phyloP scores from a whole-genome alignment of 30 jellyfish, hydroid and myxozoan species.

The Aurelia aurita region DNA sequence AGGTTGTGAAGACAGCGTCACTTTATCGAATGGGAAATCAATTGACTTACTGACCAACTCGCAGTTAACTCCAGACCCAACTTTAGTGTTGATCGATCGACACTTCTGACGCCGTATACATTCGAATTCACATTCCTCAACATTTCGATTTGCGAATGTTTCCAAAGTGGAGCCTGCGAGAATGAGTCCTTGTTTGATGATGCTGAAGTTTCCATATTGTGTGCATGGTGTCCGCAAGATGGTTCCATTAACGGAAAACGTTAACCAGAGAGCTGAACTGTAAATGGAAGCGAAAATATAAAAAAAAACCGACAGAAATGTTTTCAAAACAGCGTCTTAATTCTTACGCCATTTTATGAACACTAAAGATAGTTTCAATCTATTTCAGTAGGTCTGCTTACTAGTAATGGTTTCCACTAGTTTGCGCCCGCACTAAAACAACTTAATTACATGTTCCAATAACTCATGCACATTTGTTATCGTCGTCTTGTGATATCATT shows the following conservation, averaged over 20 bases:
- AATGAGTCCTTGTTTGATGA: neutral
- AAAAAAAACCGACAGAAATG: too few species aligned
- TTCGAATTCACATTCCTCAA: slow-evolving; percentile 20
- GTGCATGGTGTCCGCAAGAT: slow-evolving; percentile 32
- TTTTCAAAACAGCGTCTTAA: too few species aligned
- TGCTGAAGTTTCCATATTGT: slow-evolving; percentile 46
- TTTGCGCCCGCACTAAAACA: too few species aligned
- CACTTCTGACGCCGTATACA: slow-evolving; percentile 9
- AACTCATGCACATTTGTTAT: too few species aligned
- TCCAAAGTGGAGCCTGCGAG: slow-evolving; percentile 13
- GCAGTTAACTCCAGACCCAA: slow-evolving; percentile 10
- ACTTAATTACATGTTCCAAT: too few species aligned
- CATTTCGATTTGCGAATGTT: neutral
- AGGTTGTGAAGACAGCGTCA: neutral
- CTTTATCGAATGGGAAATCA: slow-evolving; percentile 12
- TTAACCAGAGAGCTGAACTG: too few species aligned
- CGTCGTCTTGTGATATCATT: too few species aligned
- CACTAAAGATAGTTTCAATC: too few species aligned
- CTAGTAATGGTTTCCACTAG: too few species aligned
- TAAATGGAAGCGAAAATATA: too few species aligned
- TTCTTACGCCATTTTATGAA: too few species aligned
- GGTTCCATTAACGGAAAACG: neutral
- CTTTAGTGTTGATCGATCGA: slow-evolving; percentile 15
- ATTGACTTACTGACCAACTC: slow-evolving; percentile 31
- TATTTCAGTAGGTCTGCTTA: too few species aligned